These are phyloP conservation scores for Caenorhabditis uteleia DNA, from an alignment of 2,888 invertebrate species.

Conservation along the genomic window DNA sequence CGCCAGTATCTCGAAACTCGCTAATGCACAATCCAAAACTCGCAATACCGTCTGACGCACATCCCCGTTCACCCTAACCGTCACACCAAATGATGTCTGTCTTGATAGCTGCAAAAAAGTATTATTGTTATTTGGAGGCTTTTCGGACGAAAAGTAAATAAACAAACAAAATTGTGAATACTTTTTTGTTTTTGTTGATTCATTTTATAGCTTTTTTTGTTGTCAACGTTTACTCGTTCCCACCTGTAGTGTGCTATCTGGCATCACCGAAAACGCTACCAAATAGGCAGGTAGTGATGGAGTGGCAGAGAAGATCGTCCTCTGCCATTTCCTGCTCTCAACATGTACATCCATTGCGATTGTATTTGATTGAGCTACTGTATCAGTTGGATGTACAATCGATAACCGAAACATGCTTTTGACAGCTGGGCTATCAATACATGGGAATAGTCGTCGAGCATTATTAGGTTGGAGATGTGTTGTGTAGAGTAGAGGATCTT, in stretches of 20 bases:
- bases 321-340: slow-evolving; percentile 43
- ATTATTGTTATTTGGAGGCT: neutral
- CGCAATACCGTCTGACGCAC: slow-evolving; percentile 30
- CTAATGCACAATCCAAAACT: slow-evolving; percentile 45
- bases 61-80: slow-evolving; percentile 43
- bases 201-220: slow-evolving; percentile 6
- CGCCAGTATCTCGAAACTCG: slow-evolving; percentile 50
- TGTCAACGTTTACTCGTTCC: slow-evolving; percentile 3
- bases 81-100: slow-evolving; percentile 55
- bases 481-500: slow-evolving; percentile 27
- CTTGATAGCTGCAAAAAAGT: slow-evolving; percentile 46
- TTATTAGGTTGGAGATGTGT: slow-evolving; percentile 52
- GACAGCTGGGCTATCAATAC: slow-evolving; percentile 48
- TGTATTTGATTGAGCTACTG: slow-evolving; percentile 50
- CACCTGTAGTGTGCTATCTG: slow-evolving; percentile 48
- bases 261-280: slow-evolving; percentile 51
- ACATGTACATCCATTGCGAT: slow-evolving; percentile 53
- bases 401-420: slow-evolving; percentile 48
- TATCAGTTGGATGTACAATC: slow-evolving; percentile 46
- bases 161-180: slow-evolving; percentile 14
- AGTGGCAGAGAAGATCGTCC: slow-evolving; percentile 50
- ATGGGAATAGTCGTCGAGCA: slow-evolving; percentile 51
- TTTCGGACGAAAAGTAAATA: slow-evolving; percentile 8
- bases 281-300: slow-evolving; percentile 52
- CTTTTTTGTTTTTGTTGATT: slow-evolving; percentile 2